These are phyloP conservation scores for Chaitophorus viminalis DNA, from an alignment of 2,888 invertebrate genomes.

Conservation along the genomic window DNA sequence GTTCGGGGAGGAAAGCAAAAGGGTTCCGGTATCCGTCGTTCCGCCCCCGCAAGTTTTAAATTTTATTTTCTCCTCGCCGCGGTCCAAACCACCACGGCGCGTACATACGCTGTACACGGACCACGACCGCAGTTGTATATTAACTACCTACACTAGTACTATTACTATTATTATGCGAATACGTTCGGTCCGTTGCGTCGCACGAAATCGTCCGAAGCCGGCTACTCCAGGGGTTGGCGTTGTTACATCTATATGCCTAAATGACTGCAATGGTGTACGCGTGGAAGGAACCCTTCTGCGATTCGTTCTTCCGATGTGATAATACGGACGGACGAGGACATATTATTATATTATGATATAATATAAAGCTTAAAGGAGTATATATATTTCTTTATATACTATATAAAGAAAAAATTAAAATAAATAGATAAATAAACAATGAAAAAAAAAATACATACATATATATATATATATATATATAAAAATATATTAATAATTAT, in stretches of 20 bases:
- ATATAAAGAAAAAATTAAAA: too few relatives aligned
- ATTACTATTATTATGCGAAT: not conserved
- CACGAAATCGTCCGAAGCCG: not conserved
- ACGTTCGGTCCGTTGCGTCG: slow-evolving; percentile 17
- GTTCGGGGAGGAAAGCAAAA: not conserved
- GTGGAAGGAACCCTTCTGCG: not conserved
- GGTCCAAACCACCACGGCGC: not conserved
- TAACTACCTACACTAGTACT: not conserved
- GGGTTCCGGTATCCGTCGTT: slow-evolving; percentile 6
- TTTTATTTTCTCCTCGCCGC: slow-evolving; percentile 19
- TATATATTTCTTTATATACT: too few relatives aligned
- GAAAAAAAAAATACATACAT: too few relatives aligned
- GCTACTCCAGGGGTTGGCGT: not conserved
- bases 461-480: too few relatives aligned
- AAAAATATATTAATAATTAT: too few relatives aligned
- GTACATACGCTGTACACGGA: not conserved
- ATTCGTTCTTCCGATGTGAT: not conserved
- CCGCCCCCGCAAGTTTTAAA: slow-evolving; percentile 16
- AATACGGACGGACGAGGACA: too few relatives aligned
- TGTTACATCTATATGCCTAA: not conserved
- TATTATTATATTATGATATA: too few relatives aligned
- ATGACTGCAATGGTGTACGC: not conserved
- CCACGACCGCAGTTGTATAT: not conserved
- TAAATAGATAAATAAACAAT: too few relatives aligned
- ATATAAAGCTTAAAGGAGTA: too few relatives aligned